Base-by-base conservation (phyloP, 2,113 vertebrate species). In the Phrynosoma blainvillii region DNA sequence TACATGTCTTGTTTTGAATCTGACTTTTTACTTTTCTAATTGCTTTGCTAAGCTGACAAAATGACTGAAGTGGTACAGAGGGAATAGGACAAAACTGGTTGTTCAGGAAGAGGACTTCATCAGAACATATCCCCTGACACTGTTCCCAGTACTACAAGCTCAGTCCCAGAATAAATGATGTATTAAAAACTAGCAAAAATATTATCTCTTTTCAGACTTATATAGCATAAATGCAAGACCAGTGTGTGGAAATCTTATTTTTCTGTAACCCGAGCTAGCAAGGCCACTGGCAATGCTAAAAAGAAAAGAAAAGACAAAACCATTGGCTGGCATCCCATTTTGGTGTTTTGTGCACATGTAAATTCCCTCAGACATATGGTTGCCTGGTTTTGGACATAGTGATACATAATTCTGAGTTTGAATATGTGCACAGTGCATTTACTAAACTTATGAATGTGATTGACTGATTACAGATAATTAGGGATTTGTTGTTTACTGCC, bases 21-120 rank as follows among this genome's bases (percentile, higher is more conserved):
- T 87, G 47, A 56, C 85, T 80, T 87, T 79, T 70, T 56, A 71
- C 47, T 80, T 80, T 77, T 79, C 65, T 87, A 87, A 87, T 90
- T 89, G 75, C 52, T 85, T 27, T 86, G 75, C 66, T 71, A 70
- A 62, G 4, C 68, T 42, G 12, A 16, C 79, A 75, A 82, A 83
- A 36, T 78, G 59, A 30, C 30, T 86, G 40, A 86, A 70, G 25
- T 77, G 73, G 47, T 66, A 54, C 25, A 54, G 62, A 78, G 23
- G 65, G 87, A 70, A 14, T 75, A 18, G 47, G 42, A n/a, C 47
- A 12, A 30, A 52, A 32, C 32, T 52, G 59, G 62, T 30, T 70
- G n/a, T 20, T 79, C 52, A 71, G 59, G 59, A 62, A 56, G 23
- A 70, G 85, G 65, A 25, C 52, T 59, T 80, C 23, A 9, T 73